A percentile compares a stretch with the other conserved stretches of the same genome.
phyloP scores from a whole-genome alignment of 1,140 invertebrate species.

The Ostrea denselamellosa region DNA sequence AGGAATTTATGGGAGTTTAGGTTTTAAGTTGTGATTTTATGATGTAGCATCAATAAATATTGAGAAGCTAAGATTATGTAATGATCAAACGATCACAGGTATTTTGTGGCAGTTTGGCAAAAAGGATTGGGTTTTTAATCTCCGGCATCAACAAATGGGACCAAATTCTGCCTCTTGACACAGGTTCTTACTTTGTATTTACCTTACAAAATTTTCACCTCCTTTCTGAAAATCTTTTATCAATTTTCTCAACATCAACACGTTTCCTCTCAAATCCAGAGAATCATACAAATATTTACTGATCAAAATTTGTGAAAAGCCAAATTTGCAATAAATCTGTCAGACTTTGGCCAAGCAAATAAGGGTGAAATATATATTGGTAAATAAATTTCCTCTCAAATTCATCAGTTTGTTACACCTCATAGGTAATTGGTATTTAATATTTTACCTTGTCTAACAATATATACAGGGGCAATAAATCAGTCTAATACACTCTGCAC shows the following conservation, averaged over 20 bases:
- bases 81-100: constrained; percentile 24
- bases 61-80: constrained; percentile 17
- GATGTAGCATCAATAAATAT: constrained; percentile 30
- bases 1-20: not conserved
- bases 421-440: constrained; percentile 9
- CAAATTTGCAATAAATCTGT: constrained; percentile 12
- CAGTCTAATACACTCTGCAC: not conserved
- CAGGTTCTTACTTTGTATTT: not conserved
- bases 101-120: constrained; percentile 2
- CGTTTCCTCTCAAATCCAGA: constrained; percentile 21
- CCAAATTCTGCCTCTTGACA: constrained; percentile 28
- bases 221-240: not conserved
- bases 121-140: constrained; percentile 10
- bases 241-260: constrained; percentile 10
- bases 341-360: constrained; percentile 18
- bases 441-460: not conserved
- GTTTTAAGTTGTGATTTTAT: constrained; percentile 6
- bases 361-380: not conserved
- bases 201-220: not conserved
- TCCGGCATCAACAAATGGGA: constrained; percentile 25
- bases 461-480: not conserved
- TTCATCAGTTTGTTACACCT: constrained; percentile 9
- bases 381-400: constrained; percentile 10
- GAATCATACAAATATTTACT: constrained; percentile 28
- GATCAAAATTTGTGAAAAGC: constrained; percentile 5